Conservation (phyloP, 2,113 vertebrate species). For the Atlantisia rogersi region DNA sequence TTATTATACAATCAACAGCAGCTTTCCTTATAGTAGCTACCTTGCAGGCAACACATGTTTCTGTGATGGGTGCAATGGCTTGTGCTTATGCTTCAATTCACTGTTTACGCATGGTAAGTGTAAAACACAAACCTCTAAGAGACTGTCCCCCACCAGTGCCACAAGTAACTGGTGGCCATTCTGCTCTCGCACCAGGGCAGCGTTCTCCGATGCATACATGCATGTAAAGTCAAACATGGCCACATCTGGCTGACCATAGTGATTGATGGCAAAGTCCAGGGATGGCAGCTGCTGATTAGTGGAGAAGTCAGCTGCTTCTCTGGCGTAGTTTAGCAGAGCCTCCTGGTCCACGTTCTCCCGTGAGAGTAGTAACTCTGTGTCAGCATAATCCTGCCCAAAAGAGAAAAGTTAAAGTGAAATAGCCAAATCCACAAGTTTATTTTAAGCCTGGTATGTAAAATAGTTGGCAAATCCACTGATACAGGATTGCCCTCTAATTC, state of each 20-base stretch:
- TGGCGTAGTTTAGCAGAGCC: constrained; percentile 90
- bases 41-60: rapidly evolving
- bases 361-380: constrained; percentile 93
- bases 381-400: constrained; percentile 87
- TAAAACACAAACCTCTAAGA: constrained; percentile 88
- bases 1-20: not conserved
- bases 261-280: constrained; percentile 97
- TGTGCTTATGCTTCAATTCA: not conserved
- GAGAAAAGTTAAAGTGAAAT: not conserved
- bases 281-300: constrained; percentile 94
- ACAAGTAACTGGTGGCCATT: constrained; percentile 89
- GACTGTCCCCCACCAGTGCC: constrained; percentile 93
- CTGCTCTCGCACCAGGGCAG: constrained; percentile 92
- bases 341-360: constrained; percentile 95
- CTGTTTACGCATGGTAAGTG: rapidly evolving
- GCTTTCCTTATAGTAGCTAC: not conserved
- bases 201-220: constrained; percentile 97
- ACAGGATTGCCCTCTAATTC: not conserved
- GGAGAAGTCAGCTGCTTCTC: constrained; percentile 94
- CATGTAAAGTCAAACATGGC: constrained; percentile 99
- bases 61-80: rapidly evolving
- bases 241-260: constrained; percentile 96
- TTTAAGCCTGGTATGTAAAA: not conserved
- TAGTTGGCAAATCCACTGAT: not conserved
- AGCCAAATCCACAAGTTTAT: not conserved